Conservation (phyloP, 2,797 vertebrate species). For the Gallirallus australis region DNA sequence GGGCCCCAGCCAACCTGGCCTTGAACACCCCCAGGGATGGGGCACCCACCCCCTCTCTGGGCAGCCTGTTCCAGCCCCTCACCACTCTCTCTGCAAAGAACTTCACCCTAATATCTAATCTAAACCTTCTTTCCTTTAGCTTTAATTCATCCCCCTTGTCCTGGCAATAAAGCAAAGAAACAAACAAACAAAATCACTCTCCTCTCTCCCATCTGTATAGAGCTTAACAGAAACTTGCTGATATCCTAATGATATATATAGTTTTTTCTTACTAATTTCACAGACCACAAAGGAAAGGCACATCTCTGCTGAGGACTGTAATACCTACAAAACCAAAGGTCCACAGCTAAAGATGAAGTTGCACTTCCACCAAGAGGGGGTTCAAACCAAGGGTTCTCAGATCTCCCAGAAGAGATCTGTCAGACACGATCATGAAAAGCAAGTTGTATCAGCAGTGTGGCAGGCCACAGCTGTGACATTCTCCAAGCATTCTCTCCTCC, state of each 20-base stretch:
- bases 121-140: too few relatives aligned
- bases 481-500: neutral
- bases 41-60: too few relatives aligned
- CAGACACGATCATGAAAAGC: neutral
- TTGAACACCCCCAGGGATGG: too few relatives aligned
- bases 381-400: neutral
- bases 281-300: neutral
- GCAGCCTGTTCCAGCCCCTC: too few relatives aligned
- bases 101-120: too few relatives aligned
- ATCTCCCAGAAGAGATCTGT: neutral
- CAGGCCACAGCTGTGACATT: neutral
- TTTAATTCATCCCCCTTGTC: too few relatives aligned
- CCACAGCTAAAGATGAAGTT: neutral
- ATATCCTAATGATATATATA: neutral
- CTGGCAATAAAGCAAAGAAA: neutral
- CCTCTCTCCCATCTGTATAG: neutral
- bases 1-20: too few relatives aligned
- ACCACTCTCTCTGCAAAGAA: too few relatives aligned
- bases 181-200: neutral
- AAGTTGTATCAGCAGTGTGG: fast-evolving
- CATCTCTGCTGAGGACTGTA: neutral
- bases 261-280: neutral
- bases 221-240: neutral
- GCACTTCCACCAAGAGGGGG: neutral
- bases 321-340: neutral